These are phyloP conservation scores for Cordilura impudica DNA, from an alignment of 2,888 invertebrate genomes.

Conservation along the genomic window DNA sequence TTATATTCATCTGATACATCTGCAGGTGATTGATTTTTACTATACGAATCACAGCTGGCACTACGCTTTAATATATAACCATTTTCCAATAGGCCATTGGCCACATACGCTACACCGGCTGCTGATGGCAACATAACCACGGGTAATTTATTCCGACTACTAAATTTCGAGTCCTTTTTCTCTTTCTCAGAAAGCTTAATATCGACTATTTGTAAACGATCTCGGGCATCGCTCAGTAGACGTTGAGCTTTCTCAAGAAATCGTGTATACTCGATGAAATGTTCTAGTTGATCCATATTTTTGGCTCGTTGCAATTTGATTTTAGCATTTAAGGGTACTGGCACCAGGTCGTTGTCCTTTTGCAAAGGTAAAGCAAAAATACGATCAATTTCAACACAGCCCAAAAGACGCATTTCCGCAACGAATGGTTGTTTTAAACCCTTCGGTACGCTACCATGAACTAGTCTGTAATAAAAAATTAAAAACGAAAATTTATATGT, in stretches of 20 bases:
- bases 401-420: slow-evolving; percentile 89
- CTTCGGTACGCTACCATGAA: slow-evolving; percentile 92
- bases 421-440: slow-evolving; percentile 91
- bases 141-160: slow-evolving; percentile 75
- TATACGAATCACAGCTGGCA: slow-evolving; percentile 85
- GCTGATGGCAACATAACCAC: slow-evolving; percentile 76
- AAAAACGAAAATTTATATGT: not conserved
- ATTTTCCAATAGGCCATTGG: slow-evolving; percentile 69
- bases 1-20: slow-evolving; percentile 91
- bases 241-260: slow-evolving; percentile 88
- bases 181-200: slow-evolving; percentile 86
- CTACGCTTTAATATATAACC: slow-evolving; percentile 87
- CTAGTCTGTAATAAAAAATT: slow-evolving; percentile 79
- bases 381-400: slow-evolving; percentile 89
- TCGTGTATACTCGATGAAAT: slow-evolving; percentile 86
- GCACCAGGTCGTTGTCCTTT: slow-evolving; percentile 88
- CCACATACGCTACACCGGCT: slow-evolving; percentile 69
- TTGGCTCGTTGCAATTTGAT: slow-evolving; percentile 89
- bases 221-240: slow-evolving; percentile 84
- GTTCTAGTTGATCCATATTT: slow-evolving; percentile 88
- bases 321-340: slow-evolving; percentile 91
- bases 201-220: slow-evolving; percentile 89
- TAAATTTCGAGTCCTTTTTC: slow-evolving; percentile 78
- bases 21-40: slow-evolving; percentile 77
- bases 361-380: slow-evolving; percentile 90